Percentiles rank a stretch among this genome's conserved stretches.
These are phyloP conservation scores for Spinus pinus DNA, from an alignment of 2,797 vertebrate genomes.

Conservation along the genomic window DNA sequence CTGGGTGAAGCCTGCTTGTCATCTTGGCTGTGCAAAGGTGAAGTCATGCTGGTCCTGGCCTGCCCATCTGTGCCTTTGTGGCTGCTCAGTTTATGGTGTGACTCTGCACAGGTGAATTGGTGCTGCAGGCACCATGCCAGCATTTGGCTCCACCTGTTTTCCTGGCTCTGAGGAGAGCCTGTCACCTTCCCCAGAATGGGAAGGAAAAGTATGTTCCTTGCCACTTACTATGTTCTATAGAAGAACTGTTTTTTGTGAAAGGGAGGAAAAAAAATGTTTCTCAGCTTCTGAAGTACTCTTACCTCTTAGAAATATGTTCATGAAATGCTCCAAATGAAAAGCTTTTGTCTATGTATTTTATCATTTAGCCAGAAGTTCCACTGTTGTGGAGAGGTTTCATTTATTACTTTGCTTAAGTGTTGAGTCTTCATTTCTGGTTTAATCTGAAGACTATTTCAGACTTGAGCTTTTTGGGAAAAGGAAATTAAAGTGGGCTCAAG, in stretches of 20 bases:
- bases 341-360: not conserved
- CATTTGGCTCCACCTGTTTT: not conserved
- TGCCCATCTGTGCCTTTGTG: not conserved
- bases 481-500: slow-evolving; percentile 19
- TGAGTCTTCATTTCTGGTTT: not conserved
- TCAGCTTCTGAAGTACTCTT: not conserved
- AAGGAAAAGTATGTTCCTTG: not conserved
- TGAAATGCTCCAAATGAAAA: not conserved
- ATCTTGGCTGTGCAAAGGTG: not conserved
- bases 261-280: not conserved
- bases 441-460: slow-evolving; percentile 4
- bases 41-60: not conserved
- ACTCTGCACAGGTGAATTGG: rapidly evolving
- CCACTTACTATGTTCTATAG: not conserved
- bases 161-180: not conserved
- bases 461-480: not conserved
- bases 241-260: not conserved
- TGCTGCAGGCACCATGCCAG: not conserved
- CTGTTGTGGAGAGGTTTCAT: not conserved
- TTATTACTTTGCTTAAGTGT: not conserved
- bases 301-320: not conserved
- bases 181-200: not conserved
- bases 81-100: not conserved
- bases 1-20: not conserved
- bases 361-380: not conserved